These are phyloP conservation scores for Sinocyclocheilus rhinocerous DNA, from an alignment of 2,113 vertebrate species.

Conservation along the genomic window DNA sequence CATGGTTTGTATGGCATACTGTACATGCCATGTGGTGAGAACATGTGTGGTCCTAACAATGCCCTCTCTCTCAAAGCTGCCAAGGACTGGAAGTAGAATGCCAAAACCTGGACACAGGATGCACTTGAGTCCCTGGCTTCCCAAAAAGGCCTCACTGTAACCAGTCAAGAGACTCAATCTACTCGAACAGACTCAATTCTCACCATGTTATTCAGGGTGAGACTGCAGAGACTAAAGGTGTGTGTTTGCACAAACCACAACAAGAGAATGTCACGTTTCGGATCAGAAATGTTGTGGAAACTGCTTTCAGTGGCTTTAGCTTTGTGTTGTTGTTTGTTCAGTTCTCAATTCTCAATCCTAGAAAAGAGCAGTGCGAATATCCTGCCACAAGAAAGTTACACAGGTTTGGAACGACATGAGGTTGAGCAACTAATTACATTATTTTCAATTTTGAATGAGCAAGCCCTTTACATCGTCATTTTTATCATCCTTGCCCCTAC, in stretches of 20 bases:
- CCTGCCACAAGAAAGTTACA: not conserved
- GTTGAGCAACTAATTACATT: not conserved
- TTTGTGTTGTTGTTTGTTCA: not conserved
- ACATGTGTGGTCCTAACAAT: slow-evolving; percentile 41
- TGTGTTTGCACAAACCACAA: not conserved
- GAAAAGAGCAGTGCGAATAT: not conserved
- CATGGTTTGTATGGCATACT: slow-evolving; percentile 35
- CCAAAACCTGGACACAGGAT: slow-evolving; percentile 33
- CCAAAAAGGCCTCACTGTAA: slow-evolving; percentile 22
- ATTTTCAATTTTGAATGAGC: slow-evolving; percentile 19
- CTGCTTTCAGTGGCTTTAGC: not conserved
- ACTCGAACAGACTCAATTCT: not conserved
- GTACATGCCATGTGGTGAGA: slow-evolving; percentile 45
- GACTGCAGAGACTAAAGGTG: slow-evolving; percentile 1
- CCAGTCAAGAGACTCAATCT: slow-evolving; percentile 11
- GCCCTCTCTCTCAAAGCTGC: slow-evolving; percentile 9
- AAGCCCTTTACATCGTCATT: slow-evolving; percentile 22
- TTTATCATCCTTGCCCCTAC: slow-evolving; percentile 1
- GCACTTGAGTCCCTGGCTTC: slow-evolving; percentile 33
- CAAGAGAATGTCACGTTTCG: not conserved
- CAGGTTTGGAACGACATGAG: not conserved
- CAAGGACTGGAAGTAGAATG: slow-evolving; percentile 1
- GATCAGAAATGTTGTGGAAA: not conserved
- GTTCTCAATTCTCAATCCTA: not conserved
- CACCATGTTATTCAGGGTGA: slow-evolving; percentile 6